These are phyloP conservation scores for Brenthis ino DNA, from an alignment of 2,888 invertebrate species.

Conservation along the genomic window DNA sequence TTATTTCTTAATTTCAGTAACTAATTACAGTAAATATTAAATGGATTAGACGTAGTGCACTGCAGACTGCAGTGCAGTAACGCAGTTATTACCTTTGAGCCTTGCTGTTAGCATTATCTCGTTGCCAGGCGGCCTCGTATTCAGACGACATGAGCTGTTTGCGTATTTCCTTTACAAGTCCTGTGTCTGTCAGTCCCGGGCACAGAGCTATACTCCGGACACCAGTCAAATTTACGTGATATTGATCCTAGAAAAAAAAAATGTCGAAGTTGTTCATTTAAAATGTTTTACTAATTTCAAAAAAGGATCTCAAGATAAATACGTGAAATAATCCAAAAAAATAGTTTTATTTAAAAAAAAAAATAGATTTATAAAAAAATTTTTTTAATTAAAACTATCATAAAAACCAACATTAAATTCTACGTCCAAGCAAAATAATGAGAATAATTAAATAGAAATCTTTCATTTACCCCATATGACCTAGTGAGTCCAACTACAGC, in stretches of 20 bases:
- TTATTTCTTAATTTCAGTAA: too few relatives aligned
- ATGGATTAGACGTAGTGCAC: not conserved
- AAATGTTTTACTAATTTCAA: too few relatives aligned
- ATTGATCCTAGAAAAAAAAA: slow-evolving; percentile 82
- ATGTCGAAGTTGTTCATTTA: too few relatives aligned
- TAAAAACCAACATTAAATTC: too few relatives aligned
- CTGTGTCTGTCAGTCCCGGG: slow-evolving; percentile 86
- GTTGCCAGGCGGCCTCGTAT: slow-evolving; percentile 88
- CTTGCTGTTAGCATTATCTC: slow-evolving; percentile 84
- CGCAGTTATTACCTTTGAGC: slow-evolving; percentile 80
- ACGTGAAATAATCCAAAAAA: too few relatives aligned
- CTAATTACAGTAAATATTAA: too few relatives aligned
- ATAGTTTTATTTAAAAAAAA: too few relatives aligned
- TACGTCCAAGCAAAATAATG: not conserved
- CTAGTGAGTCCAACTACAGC: slow-evolving; percentile 88
- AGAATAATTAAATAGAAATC: not conserved
- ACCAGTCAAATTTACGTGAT: slow-evolving; percentile 87
- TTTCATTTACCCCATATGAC: slow-evolving; percentile 84
- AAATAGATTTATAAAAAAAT: too few relatives aligned
- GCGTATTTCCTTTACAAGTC: slow-evolving; percentile 85
- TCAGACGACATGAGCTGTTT: slow-evolving; percentile 87
- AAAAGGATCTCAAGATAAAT: too few relatives aligned
- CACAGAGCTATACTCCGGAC: slow-evolving; percentile 87
- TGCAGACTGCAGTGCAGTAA: not conserved
- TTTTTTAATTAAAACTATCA: too few relatives aligned